phyloP scores from a whole-genome alignment of 2,113 vertebrate genomes.

The Paratilapia polleni region DNA sequence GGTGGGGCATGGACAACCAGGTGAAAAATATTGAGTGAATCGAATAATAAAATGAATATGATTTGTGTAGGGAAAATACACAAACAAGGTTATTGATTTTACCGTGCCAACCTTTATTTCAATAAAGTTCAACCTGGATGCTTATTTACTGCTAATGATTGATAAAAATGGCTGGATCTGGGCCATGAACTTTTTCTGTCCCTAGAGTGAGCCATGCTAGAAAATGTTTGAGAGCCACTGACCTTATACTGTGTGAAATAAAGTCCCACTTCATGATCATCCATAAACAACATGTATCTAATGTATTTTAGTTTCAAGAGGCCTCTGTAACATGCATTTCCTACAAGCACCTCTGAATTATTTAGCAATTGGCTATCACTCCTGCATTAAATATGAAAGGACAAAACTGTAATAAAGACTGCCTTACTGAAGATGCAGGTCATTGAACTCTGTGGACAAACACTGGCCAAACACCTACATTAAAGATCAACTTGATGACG shows the following conservation, averaged over 20 bases:
- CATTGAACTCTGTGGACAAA: conserved; percentile 28
- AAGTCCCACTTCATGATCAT: not conserved
- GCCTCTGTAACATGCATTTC: not conserved
- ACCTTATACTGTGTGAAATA: not conserved
- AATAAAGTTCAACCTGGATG: not conserved
- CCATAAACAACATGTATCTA: not conserved
- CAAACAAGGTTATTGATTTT: not conserved
- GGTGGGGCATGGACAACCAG: not conserved
- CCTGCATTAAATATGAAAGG: not conserved
- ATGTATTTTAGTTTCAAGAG: not conserved
- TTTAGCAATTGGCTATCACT: not conserved
- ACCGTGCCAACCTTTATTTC: not conserved
- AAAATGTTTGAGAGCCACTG: not conserved
- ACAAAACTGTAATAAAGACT: not conserved
- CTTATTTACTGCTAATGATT: not conserved
- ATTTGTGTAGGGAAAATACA: too few relatives aligned
- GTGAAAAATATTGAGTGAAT: too few relatives aligned
- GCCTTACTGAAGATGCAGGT: not conserved
- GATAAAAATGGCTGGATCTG: not conserved
- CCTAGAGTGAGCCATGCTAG: not conserved
- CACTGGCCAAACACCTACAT: conserved; percentile 15
- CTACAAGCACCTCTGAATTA: not conserved
- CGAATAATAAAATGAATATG: too few relatives aligned
- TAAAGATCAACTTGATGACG: conserved; percentile 32
- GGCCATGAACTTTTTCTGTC: not conserved